phyloP scores from a whole-genome alignment of 2,797 vertebrate genomes.

The Acanthurus tractus region DNA sequence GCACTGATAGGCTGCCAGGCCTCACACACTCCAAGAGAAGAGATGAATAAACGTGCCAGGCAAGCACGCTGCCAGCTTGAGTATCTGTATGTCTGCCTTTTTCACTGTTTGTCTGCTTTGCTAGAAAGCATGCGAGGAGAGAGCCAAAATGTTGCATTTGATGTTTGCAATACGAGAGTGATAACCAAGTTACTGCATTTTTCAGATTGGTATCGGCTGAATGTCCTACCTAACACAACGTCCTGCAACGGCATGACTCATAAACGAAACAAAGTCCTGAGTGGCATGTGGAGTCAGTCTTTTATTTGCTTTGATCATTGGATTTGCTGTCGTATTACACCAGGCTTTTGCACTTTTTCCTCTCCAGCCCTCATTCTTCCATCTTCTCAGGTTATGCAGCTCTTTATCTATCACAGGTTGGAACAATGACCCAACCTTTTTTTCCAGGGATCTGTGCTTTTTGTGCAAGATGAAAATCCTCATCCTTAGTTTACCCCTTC shows the following conservation, averaged over 20 bases:
- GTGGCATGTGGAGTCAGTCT: conserved; percentile 38
- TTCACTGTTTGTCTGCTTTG: conserved; percentile 48
- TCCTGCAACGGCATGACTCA: conserved; percentile 9
- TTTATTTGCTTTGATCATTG: conserved; percentile 33
- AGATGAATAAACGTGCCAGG: conserved; percentile 72
- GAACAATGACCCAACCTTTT: conserved; percentile 71
- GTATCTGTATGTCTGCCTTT: conserved; percentile 59
- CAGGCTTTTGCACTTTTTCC: conserved; percentile 43
- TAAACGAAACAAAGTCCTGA: conserved; percentile 1
- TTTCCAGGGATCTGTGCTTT: conserved; percentile 49
- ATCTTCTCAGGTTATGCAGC: conserved; percentile 66
- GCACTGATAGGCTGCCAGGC: conserved; percentile 68
- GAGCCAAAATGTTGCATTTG: conserved; percentile 10
- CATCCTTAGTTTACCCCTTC: conserved; percentile 80
- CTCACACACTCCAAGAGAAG: conserved; percentile 65
- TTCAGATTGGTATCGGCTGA: not conserved
- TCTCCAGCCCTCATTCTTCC: conserved; percentile 53
- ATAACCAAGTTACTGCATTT: conserved; percentile 2
- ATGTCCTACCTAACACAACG: not conserved
- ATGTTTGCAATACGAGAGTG: not conserved
- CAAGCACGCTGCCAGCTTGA: conserved; percentile 58
- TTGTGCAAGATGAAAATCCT: conserved; percentile 79
- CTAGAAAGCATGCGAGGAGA: conserved; percentile 34
- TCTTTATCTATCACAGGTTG: conserved; percentile 65
- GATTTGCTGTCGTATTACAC: conserved; percentile 39